Base-by-base conservation (phyloP, 2,113 vertebrate species). In the Actinemys pallida region DNA sequence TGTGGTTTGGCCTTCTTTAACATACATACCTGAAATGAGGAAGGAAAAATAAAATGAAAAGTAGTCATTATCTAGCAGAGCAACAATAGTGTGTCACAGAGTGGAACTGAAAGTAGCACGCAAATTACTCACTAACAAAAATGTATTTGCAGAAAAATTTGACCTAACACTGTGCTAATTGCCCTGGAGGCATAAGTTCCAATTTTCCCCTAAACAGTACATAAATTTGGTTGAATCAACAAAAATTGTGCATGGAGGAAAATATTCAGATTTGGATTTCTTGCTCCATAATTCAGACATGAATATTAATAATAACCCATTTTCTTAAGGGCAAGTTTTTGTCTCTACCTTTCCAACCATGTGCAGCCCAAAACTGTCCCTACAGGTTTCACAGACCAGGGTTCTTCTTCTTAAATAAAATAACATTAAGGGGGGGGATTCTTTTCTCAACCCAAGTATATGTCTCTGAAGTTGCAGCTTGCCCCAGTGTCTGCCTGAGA, bases 181-280 rank as follows among this genome's bases (percentile, higher is more conserved):
- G 80, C 52, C 84, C 56, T 65, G 35, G 4, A 96, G 82, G 53
- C 50, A 45, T 3, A 89, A 84, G 22, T 93, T 95, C 31, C 53
- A 86, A 35, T 96, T 96, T 97, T 81, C 80, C 84, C 87, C 87
- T 79, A 54, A 88, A 92, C 29, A 94, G 94, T 47, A 95, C 35
- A 94, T 65, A 90, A 54, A 96, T 92, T 87, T 81, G 12, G 24
- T 93, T 88, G 56, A 94, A 57, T 81, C 42, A 86, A 91, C 39
- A 87, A 13, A 89, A 95, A 80, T 87, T 82, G 79, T 10, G 35
- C 20, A 75, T 29, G 4, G n/a, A 90, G 57, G 39, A 75, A 83
- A 79, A 86, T 20, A 89, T 87, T 93, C 89, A 94, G 91, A 89
- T 94, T 93, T 81, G 88, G 35, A 84, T 92, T 89, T 94, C 80